Percentiles rank a stretch among this genome's conserved stretches.
Conservation (phyloP, 1,140 invertebrate genomes). For the Pseudomyrmex pallidus region DNA sequence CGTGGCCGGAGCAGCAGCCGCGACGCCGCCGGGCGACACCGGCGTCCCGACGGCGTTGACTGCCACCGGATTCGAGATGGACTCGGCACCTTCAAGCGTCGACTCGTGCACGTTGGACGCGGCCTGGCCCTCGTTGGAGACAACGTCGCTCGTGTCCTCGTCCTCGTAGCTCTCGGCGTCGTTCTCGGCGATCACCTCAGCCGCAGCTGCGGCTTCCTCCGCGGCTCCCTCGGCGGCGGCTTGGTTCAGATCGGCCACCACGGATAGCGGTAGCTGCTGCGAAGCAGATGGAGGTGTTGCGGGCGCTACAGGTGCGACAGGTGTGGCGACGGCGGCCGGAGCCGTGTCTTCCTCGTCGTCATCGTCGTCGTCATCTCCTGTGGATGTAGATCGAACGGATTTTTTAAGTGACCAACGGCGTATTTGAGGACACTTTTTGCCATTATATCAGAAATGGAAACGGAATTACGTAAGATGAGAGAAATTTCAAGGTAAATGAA, state of each 20-base stretch:
- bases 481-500: too few relatives aligned
- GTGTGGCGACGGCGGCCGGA: slow-evolving; percentile 64
- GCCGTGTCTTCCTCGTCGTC: slow-evolving; percentile 87
- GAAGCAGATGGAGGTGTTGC: slow-evolving; percentile 68
- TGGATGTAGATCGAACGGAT: not conserved
- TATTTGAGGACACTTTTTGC: not conserved
- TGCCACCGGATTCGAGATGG: slow-evolving; percentile 69
- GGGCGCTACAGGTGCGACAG: slow-evolving; percentile 73
- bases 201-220: slow-evolving; percentile 83
- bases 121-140: slow-evolving; percentile 78
- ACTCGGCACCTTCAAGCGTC: slow-evolving; percentile 77
- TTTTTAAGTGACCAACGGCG: not conserved
- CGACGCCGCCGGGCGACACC: slow-evolving; percentile 49
- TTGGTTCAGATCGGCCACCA: slow-evolving; percentile 79
- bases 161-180: slow-evolving; percentile 87
- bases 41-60: slow-evolving; percentile 68
- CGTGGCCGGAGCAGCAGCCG: slow-evolving; percentile 52
- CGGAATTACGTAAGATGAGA: too few relatives aligned
- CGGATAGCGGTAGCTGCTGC: slow-evolving; percentile 78
- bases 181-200: slow-evolving; percentile 85
- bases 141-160: slow-evolving; percentile 86
- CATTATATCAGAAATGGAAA: not conserved
- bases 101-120: slow-evolving; percentile 82
- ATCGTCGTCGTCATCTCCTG: slow-evolving; percentile 88
- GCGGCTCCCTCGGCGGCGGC: slow-evolving; percentile 74